Evolutionary conservation across 2,113 vertebrate genomes (phyloP), one percentile per base, ranked within the genome.

Genomic region (Acrocephalus kingi): DNA sequence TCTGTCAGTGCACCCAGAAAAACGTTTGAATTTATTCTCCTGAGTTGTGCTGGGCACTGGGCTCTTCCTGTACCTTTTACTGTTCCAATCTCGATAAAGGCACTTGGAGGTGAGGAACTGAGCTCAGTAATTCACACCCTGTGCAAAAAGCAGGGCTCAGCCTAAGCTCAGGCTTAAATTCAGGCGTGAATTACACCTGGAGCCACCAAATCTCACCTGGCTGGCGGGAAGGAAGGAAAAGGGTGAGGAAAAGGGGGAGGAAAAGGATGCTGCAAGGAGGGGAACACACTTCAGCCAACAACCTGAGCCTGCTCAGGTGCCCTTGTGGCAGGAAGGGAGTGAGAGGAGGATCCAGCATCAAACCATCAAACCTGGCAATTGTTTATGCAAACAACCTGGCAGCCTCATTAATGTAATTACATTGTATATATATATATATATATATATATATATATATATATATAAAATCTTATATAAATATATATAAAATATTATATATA

Each of bases 361-460:
- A 71, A 24, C 31, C 87, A 86, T 66, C 79, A 92, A 92, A 78
- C 68, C 71, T 81, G 77, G 71, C 82, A 80, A 84, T 45, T 90
- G 49, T 84, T 84, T 43, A 31, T 90, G 89, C 87, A 86, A 92
- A 93, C 84, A 94, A 43, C 75, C 94, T 67, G 86, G 52, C 84
- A 95, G 94, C 81, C 69, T 78, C 89, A 79, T 74, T 76, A 92
- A 78, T 73, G 86, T 21, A 43, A 43, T 43, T 43, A 43, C 41
- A 43, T 6, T 43, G 15, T 43, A 43, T 43, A 43, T 43, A 43
- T 43, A 43, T 43, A 43, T 43, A 15, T 43, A 15, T 43, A 43
- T 43, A 43, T 43, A 43, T 43, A 43, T 43, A 43, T 43, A 43
- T 43, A 43, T 35, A 35, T 35, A 35, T 35, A 35, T 35, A 35